phyloP scores from a whole-genome alignment of 2,797 vertebrate species.

The Danio kyathit region DNA sequence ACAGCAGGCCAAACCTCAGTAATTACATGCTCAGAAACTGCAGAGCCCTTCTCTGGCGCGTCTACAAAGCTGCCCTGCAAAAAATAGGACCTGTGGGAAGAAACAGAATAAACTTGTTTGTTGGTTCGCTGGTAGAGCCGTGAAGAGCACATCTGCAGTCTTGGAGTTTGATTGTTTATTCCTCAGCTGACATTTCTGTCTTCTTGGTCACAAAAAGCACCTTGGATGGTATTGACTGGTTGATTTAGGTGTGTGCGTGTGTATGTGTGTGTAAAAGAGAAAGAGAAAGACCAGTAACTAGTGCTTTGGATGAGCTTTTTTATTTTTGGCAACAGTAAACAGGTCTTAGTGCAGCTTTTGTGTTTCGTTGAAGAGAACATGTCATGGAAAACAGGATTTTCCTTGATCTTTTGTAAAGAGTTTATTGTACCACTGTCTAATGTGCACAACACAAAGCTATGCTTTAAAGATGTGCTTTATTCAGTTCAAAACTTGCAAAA shows the following conservation, averaged over 20 bases:
- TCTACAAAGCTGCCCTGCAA: conserved; percentile 73
- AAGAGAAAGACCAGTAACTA: background rate
- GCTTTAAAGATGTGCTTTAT: too few relatives aligned
- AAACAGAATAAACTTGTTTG: conserved; percentile 53
- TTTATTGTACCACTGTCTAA: background rate
- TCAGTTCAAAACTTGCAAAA: too few relatives aligned
- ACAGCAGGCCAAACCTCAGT: conserved; percentile 70
- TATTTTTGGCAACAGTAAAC: conserved; percentile 75
- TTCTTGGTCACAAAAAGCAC: conserved; percentile 23
- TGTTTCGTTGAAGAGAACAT: conserved; percentile 70
- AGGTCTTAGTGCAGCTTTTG: conserved; percentile 71
- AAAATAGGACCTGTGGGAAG: conserved; percentile 61
- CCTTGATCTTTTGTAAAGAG: conserved; percentile 33
- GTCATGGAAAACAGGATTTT: conserved; percentile 20
- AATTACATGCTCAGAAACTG: conserved; percentile 79
- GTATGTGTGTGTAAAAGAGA: background rate
- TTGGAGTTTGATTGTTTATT: conserved; percentile 38
- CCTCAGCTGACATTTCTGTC: conserved; percentile 19
- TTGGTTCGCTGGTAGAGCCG: conserved; percentile 27
- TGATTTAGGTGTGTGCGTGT: background rate
- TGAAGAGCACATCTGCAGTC: conserved; percentile 34
- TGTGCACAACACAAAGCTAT: background rate
- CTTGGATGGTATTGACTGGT: conserved; percentile 21
- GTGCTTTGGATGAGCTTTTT: conserved; percentile 59
- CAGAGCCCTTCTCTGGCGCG: conserved; percentile 70